Base-by-base conservation (phyloP, 2,888 invertebrate genomes). In the Limenitis camilla region DNA sequence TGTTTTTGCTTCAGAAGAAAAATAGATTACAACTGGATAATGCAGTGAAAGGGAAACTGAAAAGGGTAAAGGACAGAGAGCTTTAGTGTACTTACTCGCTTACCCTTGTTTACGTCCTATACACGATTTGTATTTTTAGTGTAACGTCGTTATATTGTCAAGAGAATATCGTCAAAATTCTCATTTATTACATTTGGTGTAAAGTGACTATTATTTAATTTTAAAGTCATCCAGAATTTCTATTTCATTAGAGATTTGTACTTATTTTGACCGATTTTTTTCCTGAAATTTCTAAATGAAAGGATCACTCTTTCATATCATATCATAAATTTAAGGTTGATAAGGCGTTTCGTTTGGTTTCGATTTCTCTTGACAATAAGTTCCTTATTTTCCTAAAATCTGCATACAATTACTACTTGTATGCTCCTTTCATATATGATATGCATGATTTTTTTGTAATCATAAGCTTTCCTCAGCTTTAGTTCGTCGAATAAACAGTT, bases 1-100 rank as follows among this genome's bases (percentile, higher is more conserved):
- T 84, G 76, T 85, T 85, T 84, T 86, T 85, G 83, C 86, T 85
- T 81, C 87, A 87, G 87, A 87, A 87, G 71, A 87, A 87, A 86
- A 87, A 86, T 86, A 87, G 86, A 86, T 84, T 86, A 81, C 84
- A 86, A 59, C 86, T 84, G 86, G 86, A 85, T 79, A 84, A 81
- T 75, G 84, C 85, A 67, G 80, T 75, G 76, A 86, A 83, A 79
- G 79, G 78, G 78, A 86, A 79, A 81, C 82, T 85, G 68, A 86
- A 72, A 83, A 80, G 86, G 87, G 87, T 87, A 87, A 87, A 63
- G 58, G 65, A 66, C 68, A 75, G 63, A 73, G 72, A 76, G 74
- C 72, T 66, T 75, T 84, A 85, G 83, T 80, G 81, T 81, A 78
- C 72, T 77, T 74, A 79, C 64, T 74, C 65, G 86, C 86, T 87